These are phyloP conservation scores for Hetaerina titia DNA, from an alignment of 2,888 invertebrate species.

Conservation along the genomic window DNA sequence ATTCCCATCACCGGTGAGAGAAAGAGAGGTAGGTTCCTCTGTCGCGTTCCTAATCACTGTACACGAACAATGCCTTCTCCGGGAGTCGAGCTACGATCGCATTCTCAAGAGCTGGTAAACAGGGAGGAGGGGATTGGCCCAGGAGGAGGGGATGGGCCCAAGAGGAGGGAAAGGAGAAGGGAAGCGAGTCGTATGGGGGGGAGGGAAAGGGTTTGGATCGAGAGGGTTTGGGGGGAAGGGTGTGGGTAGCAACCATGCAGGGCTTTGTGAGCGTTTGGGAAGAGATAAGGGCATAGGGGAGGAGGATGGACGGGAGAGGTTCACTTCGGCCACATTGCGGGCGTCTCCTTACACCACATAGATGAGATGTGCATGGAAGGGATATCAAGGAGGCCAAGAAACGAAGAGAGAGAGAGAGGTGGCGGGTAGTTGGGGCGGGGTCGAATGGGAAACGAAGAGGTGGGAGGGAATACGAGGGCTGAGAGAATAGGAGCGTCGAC, in stretches of 20 bases:
- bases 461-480: background rate
- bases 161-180: background rate
- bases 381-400: background rate
- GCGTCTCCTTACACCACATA: background rate
- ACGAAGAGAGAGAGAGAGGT: background rate
- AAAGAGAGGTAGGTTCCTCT: background rate
- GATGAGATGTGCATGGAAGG: background rate
- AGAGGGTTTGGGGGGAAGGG: background rate
- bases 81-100: background rate
- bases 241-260: background rate
- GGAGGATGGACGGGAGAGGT: background rate
- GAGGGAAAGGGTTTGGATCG: background rate
- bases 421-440: background rate
- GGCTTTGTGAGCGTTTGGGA: background rate
- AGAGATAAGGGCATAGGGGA: background rate
- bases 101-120: background rate
- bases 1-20: no score
- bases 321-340: background rate
- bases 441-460: background rate
- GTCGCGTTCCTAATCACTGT: background rate
- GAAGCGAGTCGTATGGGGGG: background rate
- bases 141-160: background rate
- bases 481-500: background rate
- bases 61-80: slow-evolving; percentile 11
- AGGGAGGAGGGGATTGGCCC: background rate